A percentile compares a stretch with the other conserved stretches of the same genome.
phyloP scores from a whole-genome alignment of 2,113 vertebrate species.

The Micronisus gabar region DNA sequence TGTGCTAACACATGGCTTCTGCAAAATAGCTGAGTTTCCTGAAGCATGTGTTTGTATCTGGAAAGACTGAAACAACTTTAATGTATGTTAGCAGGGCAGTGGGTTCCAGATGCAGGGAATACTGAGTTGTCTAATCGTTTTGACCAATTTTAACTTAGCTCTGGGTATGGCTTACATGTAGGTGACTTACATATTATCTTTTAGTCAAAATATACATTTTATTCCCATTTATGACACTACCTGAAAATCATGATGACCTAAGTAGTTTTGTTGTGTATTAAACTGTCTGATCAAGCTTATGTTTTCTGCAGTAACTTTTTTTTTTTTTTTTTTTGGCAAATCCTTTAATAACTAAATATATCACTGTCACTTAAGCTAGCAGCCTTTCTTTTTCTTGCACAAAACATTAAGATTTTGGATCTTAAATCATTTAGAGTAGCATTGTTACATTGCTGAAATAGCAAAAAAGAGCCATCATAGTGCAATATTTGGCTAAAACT shows the following conservation, averaged over 20 bases:
- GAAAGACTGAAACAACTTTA: neutral
- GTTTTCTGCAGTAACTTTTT: neutral
- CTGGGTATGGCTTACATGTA: neutral
- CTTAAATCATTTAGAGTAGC: conserved; percentile 3
- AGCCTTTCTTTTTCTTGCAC: neutral
- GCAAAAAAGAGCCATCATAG: neutral
- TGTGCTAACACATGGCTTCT: neutral
- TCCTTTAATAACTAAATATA: neutral
- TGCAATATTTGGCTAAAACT: neutral
- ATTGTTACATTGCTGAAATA: conserved; percentile 33
- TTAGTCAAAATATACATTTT: neutral
- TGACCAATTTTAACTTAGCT: neutral
- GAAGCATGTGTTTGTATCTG: neutral
- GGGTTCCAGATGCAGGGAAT: neutral
- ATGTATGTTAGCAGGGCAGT: neutral
- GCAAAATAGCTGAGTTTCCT: neutral
- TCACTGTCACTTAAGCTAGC: neutral
- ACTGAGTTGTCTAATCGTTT: neutral
- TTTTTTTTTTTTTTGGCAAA: neutral
- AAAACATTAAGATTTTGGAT: neutral
- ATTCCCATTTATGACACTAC: neutral
- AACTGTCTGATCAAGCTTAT: neutral
- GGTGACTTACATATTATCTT: neutral
- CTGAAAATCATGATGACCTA: neutral
- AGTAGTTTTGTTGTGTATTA: neutral